Percentiles rank a stretch among this genome's conserved stretches.
Evolutionary conservation across 2,888 invertebrate species (phyloP).

Genomic region (Volucella inanis): DNA sequence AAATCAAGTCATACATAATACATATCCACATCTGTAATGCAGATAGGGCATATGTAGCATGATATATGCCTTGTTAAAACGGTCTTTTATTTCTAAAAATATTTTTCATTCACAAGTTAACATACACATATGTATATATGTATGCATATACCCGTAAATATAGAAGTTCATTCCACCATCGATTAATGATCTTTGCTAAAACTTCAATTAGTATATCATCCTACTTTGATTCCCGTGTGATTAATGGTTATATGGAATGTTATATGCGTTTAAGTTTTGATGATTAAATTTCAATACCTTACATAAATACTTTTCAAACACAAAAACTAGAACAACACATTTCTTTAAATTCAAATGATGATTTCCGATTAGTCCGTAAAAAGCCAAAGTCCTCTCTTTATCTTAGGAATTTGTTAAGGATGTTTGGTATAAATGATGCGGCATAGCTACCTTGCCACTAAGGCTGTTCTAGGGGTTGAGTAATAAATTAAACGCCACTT

Average conservation of each 20-base stretch:
- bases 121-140: no score
- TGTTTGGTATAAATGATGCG: slow-evolving; percentile 36
- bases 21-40: no score
- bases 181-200: slow-evolving; percentile 37
- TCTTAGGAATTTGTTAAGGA: slow-evolving; percentile 47
- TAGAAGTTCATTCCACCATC: slow-evolving; percentile 8
- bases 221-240: slow-evolving; percentile 25
- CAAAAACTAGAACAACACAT: slow-evolving; percentile 36
- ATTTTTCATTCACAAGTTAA: no score
- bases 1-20: no score
- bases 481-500: slow-evolving; percentile 74
- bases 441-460: slow-evolving; percentile 45
- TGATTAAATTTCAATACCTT: slow-evolving; percentile 70
- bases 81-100: no score
- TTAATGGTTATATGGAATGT: slow-evolving; percentile 68
- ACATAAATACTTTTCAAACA: slow-evolving; percentile 13
- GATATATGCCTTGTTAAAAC: no score
- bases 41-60: no score
- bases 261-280: slow-evolving; percentile 69
- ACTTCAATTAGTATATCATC: slow-evolving; percentile 22
- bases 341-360: slow-evolving; percentile 66
- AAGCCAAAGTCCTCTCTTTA: slow-evolving; percentile 48
- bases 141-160: no score
- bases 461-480: slow-evolving; percentile 64
- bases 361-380: slow-evolving; percentile 42